These are phyloP conservation scores for Numida meleagris DNA, from an alignment of 2,113 vertebrate species.

Conservation along the genomic window DNA sequence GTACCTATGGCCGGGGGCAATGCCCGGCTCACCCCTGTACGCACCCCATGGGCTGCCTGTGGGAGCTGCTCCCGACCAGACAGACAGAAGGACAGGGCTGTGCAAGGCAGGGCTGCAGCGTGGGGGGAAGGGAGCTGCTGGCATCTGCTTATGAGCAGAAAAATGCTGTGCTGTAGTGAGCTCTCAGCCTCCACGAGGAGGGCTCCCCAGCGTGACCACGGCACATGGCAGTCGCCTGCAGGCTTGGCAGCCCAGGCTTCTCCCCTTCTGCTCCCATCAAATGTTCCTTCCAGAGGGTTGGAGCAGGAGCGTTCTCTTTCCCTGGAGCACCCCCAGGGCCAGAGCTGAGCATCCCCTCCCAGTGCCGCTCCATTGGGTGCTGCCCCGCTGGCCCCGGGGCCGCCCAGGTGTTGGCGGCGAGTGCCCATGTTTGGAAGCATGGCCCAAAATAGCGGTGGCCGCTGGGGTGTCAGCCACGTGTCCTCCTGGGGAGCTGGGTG, in stretches of 20 bases:
- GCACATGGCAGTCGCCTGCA: not conserved
- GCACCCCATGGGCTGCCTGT: not conserved
- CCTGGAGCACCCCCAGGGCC: no score
- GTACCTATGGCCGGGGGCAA: fast-evolving
- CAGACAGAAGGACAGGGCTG: fast-evolving
- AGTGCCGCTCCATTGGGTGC: not conserved
- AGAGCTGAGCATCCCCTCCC: not conserved
- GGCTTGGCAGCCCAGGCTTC: not conserved
- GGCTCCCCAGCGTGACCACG: fast-evolving
- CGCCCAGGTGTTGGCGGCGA: not conserved
- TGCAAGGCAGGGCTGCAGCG: fast-evolving
- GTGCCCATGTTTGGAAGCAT: constrained; percentile 39
- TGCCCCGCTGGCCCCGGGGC: not conserved
- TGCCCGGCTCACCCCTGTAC: not conserved
- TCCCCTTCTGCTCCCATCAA: not conserved
- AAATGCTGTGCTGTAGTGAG: not conserved
- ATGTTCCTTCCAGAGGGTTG: not conserved
- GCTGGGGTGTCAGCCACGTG: not conserved
- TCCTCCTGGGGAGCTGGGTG: constrained; percentile 22
- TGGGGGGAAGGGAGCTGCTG: not conserved
- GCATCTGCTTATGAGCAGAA: not conserved
- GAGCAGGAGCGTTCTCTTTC: not conserved
- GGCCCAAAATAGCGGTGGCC: not conserved
- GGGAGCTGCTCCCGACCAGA: not conserved
- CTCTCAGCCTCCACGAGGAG: not conserved